A percentile compares a stretch with the other conserved stretches of the same genome.
These are phyloP conservation scores for Clitarchus hookeri DNA, from an alignment of 2,888 invertebrate genomes.

Conservation along the genomic window DNA sequence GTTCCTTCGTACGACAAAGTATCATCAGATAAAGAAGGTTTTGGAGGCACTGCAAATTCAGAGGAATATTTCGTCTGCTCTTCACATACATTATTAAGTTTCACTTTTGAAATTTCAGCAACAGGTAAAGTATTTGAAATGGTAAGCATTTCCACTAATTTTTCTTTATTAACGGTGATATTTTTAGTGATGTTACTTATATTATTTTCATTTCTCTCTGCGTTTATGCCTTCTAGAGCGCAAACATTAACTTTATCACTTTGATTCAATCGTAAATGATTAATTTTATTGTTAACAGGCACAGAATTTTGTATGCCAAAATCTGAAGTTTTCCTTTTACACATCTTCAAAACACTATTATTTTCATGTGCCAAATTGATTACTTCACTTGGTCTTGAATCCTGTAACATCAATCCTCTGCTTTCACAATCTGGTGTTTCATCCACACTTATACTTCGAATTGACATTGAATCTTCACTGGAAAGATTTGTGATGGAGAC, in stretches of 20 bases:
- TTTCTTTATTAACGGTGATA: constrained; percentile 11
- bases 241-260: background rate
- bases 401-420: constrained; percentile 28
- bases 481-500: constrained; percentile 90
- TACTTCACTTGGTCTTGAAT: constrained; percentile 7
- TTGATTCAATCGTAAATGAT: background rate
- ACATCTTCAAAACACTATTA: background rate
- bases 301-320: background rate
- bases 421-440: constrained; percentile 78
- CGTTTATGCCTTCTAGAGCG: background rate
- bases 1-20: constrained; percentile 64
- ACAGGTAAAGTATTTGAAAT: constrained; percentile 28
- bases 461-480: constrained; percentile 87
- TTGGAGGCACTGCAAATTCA: constrained; percentile 17
- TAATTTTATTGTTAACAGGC: background rate
- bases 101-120: constrained; percentile 7
- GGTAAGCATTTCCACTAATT: constrained; percentile 24
- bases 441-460: constrained; percentile 88
- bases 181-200: background rate
- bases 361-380: background rate
- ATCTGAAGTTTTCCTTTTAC: background rate
- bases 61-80: constrained; percentile 11
- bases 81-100: background rate
- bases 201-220: background rate
- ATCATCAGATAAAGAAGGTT: constrained; percentile 35